Base-by-base conservation (phyloP, 2,797 vertebrate species). In the Adelosebastes latens region DNA sequence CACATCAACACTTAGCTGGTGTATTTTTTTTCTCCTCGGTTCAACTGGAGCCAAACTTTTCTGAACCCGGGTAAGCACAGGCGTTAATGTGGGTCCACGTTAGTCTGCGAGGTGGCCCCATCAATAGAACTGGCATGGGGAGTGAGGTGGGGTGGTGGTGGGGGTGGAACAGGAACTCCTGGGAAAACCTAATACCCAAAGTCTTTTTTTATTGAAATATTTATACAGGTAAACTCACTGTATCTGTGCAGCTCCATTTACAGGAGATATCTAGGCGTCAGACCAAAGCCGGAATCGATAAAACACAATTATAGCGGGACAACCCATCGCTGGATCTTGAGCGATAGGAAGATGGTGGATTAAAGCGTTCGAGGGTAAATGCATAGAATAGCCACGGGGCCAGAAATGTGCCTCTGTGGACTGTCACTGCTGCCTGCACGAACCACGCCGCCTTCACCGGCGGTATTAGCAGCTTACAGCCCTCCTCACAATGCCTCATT, bases 241-340 rank as follows among this genome's bases (percentile, higher is more conserved):
- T 91, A 91, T 92, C 87, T 91, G 78, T 81, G 70, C 86, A 76
- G 88, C 82, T 91, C 82, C 85, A 85, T 95, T 95, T 93, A 93
- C 87, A 91, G 87, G 76, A 79, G 88, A 87, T 88, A 88, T 90
- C 87, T 61, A 53, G 79, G 88, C 82, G 83, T 94, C 90, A 87
- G 64, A 88, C 63, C 63, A 84, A 91, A 92, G 89, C 86, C 80
- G 6, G 70, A 90, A 96, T 95, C 94, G 29, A 95, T 95, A 92
- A 92, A 95, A 93, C 82, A 91, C 90, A 93, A 95, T 95, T 94
- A 93, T 81, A 89, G 85, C 83, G 66, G 83, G 87, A 92, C 88
- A 89, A 91, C 66, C 79, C 86, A 75, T 83, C 18, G 81, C 82
- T 87, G 81, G 85, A 83, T 93, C 77, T 78, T 90, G 87, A 89